These are phyloP conservation scores for Leucoma salicis DNA, from an alignment of 2,888 invertebrate species.

Conservation along the genomic window DNA sequence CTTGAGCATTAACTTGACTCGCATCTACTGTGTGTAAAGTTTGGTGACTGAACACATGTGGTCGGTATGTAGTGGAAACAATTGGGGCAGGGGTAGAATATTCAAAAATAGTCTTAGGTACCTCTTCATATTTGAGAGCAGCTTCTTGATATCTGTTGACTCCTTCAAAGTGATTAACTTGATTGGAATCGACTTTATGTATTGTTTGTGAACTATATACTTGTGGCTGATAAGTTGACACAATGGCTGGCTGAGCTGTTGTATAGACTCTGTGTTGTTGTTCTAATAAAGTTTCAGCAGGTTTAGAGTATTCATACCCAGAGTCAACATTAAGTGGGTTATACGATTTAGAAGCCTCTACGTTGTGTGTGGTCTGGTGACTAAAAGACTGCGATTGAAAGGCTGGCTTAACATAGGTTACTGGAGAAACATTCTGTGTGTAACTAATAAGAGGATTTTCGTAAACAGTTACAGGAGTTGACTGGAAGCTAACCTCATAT, in stretches of 20 bases:
- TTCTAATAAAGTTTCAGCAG: conserved; percentile 34
- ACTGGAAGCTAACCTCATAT: conserved; percentile 55
- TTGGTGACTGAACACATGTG: conserved; percentile 57
- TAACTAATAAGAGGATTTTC: conserved; percentile 67
- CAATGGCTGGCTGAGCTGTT: conserved; percentile 43
- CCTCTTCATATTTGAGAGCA: conserved; percentile 33
- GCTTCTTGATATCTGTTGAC: conserved; percentile 18
- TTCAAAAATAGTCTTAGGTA: conserved; percentile 3
- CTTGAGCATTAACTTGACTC: conserved; percentile 46
- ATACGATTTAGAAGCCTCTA: conserved; percentile 47
- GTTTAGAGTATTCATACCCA: conserved; percentile 39
- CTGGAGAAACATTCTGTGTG: conserved; percentile 58
- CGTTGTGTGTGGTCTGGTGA: conserved; percentile 60
- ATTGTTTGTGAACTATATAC: conserved; percentile 55
- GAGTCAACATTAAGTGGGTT: conserved; percentile 36
- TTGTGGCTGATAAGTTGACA: conserved; percentile 56
- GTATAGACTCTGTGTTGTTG: conserved; percentile 43
- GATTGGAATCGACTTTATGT: conserved; percentile 52
- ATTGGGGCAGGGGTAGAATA: conserved; percentile 32
- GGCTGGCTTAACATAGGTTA: conserved; percentile 45
- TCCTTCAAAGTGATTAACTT: conserved; percentile 49
- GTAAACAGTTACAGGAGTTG: conserved; percentile 61
- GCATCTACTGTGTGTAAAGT: conserved; percentile 56
- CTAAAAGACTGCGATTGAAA: conserved; percentile 54
- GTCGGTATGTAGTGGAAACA: conserved; percentile 37